These are phyloP conservation scores for Diloba caeruleocephala DNA, from an alignment of 2,888 invertebrate genomes.

Conservation along the genomic window DNA sequence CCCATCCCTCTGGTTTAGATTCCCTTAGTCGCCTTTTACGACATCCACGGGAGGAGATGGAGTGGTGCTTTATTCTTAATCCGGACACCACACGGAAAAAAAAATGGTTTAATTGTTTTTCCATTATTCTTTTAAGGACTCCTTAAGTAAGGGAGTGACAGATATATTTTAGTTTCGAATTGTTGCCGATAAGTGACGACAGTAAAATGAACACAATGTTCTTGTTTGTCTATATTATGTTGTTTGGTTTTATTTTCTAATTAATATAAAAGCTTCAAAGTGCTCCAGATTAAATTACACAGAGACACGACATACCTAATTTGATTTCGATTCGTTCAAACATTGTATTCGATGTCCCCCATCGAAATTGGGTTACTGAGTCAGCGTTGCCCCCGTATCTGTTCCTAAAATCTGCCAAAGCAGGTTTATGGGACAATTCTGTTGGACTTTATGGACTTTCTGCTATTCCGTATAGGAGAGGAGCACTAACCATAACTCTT, in stretches of 20 bases:
- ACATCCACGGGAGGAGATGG: no score
- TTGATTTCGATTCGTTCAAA: slow-evolving; percentile 42
- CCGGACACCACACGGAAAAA: no score
- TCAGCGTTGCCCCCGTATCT: slow-evolving; percentile 54
- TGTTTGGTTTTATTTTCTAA: slow-evolving; percentile 21
- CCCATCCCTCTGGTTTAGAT: no score
- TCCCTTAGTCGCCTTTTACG: no score
- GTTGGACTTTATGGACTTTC: slow-evolving; percentile 53
- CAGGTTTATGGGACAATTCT: slow-evolving; percentile 63
- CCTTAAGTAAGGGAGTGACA: no score
- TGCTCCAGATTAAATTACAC: slow-evolving; percentile 32
- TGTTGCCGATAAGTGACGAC: not conserved
- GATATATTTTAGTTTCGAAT: no score
- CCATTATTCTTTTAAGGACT: no score
- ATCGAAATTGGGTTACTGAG: slow-evolving; percentile 64
- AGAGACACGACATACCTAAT: slow-evolving; percentile 37
- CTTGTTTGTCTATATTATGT: not conserved
- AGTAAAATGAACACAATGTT: not conserved
- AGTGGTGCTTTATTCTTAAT: no score
- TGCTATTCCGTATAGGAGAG: slow-evolving; percentile 45
- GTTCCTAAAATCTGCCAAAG: slow-evolving; percentile 54
- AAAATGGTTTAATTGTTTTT: no score
- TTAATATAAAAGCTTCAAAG: slow-evolving; percentile 41
- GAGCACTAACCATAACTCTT: slow-evolving; percentile 57
- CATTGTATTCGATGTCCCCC: slow-evolving; percentile 38